Evolutionary conservation across 2,797 vertebrate species (phyloP).

Genomic region (Rhinoraja longicauda): DNA sequence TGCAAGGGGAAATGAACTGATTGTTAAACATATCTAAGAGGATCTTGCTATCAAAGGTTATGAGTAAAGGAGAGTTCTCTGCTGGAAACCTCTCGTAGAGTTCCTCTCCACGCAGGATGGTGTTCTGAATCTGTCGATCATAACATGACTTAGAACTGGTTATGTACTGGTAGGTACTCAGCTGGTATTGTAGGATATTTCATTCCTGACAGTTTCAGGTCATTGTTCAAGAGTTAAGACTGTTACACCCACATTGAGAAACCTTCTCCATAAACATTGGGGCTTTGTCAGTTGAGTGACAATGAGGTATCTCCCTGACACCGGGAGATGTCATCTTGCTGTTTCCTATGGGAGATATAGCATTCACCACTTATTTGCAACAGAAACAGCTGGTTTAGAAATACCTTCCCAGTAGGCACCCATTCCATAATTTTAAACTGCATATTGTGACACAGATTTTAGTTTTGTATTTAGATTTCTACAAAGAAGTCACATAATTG

Average conservation of each 20-base stretch:
- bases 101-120: neutral
- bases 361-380: neutral
- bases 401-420: neutral
- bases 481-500: neutral
- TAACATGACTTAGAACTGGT: neutral
- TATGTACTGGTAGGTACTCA: neutral
- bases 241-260: neutral
- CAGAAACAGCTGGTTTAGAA: neutral
- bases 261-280: neutral
- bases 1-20: neutral
- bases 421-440: neutral
- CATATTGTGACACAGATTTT: neutral
- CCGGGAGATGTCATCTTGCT: neutral
- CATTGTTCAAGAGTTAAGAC: neutral
- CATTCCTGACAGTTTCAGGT: neutral
- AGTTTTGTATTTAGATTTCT: neutral
- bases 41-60: neutral
- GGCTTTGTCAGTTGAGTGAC: neutral
- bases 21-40: neutral
- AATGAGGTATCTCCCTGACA: neutral
- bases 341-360: neutral
- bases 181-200: neutral
- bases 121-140: slow-evolving; percentile 19
- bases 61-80: neutral
- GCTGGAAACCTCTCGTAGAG: neutral